Conservation (phyloP, 92 coral and sea anemone genomes). For the Porites lobata region DNA sequence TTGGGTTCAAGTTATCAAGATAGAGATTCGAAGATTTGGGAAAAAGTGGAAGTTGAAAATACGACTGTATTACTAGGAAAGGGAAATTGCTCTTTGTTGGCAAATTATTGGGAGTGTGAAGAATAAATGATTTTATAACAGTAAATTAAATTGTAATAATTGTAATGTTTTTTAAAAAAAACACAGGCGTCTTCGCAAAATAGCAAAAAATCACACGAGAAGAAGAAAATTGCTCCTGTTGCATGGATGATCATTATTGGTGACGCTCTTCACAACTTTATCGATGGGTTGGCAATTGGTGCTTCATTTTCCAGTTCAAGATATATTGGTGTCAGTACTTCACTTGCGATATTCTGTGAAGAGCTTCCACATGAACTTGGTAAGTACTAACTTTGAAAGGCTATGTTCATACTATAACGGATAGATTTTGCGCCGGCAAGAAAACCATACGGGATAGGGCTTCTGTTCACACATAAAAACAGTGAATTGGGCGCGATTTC, state of each 20-base stretch:
- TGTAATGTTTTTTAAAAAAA: not conserved
- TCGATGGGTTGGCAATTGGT: slow-evolving; percentile 99
- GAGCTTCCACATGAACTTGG: slow-evolving; percentile 98
- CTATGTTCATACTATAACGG: not conserved
- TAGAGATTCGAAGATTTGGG: too few relatives aligned
- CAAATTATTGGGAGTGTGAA: too few relatives aligned
- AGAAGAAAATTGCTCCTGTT: slow-evolving; percentile 85
- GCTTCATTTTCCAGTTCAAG: slow-evolving; percentile 90
- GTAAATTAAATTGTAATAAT: too few relatives aligned
- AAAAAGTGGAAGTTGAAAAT: too few relatives aligned
- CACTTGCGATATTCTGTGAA: slow-evolving; percentile 97
- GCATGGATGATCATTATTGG: slow-evolving; percentile 99
- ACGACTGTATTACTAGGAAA: too few relatives aligned
- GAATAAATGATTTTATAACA: too few relatives aligned
- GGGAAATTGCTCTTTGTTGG: too few relatives aligned
- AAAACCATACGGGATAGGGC: too few relatives aligned
- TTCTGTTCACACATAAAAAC: too few relatives aligned
- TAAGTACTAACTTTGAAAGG: not conserved
- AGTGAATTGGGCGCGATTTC: too few relatives aligned
- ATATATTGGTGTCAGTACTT: slow-evolving; percentile 84
- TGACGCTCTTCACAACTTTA: slow-evolving; percentile 93
- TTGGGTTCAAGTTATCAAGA: too few relatives aligned
- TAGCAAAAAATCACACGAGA: not conserved
- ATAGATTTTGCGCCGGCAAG: too few relatives aligned
- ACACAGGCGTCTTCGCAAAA: not conserved